A percentile compares a stretch with the other conserved stretches of the same genome.
These are phyloP conservation scores for Halictus ligatus DNA, from an alignment of 2,888 invertebrate species.

Conservation along the genomic window DNA sequence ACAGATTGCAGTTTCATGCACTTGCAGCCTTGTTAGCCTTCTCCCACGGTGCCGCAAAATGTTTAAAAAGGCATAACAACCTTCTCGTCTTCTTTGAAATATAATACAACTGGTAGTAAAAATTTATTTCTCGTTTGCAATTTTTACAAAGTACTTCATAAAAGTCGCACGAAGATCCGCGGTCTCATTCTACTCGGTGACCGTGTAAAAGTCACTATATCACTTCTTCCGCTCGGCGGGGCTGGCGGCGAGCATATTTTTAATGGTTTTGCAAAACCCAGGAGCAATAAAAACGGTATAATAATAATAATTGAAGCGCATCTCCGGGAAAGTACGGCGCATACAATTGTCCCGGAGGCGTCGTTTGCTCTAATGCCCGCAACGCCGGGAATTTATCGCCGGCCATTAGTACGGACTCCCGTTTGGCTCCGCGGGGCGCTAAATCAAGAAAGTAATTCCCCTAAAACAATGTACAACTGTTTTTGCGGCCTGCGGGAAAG, in stretches of 20 bases:
- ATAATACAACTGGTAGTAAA: not conserved
- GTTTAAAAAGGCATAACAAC: not conserved
- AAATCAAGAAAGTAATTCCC: constrained; percentile 51
- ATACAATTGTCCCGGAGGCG: constrained; percentile 13
- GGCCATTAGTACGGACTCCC: constrained; percentile 48
- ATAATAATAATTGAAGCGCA: constrained; percentile 1
- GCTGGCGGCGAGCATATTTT: not conserved
- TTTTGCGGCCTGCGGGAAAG: not conserved
- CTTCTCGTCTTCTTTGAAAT: not conserved
- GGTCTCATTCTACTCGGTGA: not conserved
- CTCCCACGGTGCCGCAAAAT: not conserved
- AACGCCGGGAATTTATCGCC: constrained; percentile 54
- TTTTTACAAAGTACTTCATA: not conserved
- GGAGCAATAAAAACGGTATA: not conserved
- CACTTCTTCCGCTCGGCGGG: no score
- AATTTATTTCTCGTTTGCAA: constrained; percentile 1
- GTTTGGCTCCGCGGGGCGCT: constrained; percentile 11
- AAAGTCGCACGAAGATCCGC: not conserved
- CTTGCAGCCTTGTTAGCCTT: not conserved
- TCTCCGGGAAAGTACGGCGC: not conserved
- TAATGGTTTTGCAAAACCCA: not conserved
- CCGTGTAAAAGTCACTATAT: not conserved
- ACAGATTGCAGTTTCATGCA: not conserved
- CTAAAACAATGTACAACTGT: constrained; percentile 19
- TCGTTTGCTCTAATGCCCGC: constrained; percentile 41